Evolutionary conservation across 2,888 invertebrate genomes (phyloP).

Genomic region (Meghimatium bilineatum): DNA sequence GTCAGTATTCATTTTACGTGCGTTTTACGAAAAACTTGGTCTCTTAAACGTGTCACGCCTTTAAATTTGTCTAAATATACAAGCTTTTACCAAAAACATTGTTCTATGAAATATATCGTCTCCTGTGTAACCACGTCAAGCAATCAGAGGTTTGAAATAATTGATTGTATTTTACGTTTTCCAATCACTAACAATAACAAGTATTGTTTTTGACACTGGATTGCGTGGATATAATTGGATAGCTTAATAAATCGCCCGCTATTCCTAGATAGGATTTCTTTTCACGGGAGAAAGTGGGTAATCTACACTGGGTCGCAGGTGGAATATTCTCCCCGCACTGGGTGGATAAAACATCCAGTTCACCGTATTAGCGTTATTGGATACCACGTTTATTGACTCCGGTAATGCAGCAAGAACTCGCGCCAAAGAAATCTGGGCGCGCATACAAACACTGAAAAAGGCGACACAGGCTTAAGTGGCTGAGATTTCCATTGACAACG

Average conservation of each 20-base stretch:
- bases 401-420: neutral
- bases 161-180: neutral
- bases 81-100: too few species aligned
- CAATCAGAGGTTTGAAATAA: too few species aligned
- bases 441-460: neutral
- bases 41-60: too few species aligned
- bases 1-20: too few species aligned
- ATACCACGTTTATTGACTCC: neutral
- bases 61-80: too few species aligned
- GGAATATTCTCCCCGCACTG: neutral
- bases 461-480: neutral
- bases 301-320: conserved; percentile 9
- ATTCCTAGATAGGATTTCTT: neutral
- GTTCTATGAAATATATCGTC: too few species aligned
- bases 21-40: too few species aligned
- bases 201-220: conserved; percentile 3
- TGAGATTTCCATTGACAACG: neutral
- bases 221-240: neutral
- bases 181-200: neutral
- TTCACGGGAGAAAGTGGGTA: conserved; percentile 5
- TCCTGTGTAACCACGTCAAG: too few species aligned
- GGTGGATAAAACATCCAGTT: neutral
- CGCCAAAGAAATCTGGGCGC: neutral
- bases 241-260: neutral
- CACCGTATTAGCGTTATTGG: conserved; percentile 22